Base-by-base conservation (phyloP, 2,888 invertebrate genomes). In the Drepanosiphum platanoidis region DNA sequence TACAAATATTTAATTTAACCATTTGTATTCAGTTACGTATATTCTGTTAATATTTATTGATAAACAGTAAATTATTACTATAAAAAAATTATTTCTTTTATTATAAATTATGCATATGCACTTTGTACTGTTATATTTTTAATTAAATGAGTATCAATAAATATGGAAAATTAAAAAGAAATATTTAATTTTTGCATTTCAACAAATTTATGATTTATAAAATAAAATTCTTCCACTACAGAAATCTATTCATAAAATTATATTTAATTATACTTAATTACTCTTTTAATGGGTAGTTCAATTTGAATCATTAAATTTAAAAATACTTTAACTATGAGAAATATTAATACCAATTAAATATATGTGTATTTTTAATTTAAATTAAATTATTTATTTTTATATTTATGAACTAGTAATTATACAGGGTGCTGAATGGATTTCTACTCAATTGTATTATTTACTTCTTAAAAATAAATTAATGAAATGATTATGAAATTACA, bases 401-500 rank as follows among this genome's bases (percentile, higher is more conserved):
- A 52, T 4, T 52, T 18, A 52, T 52, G 22, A 18, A 52, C 18
- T 42, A 42, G 2, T 42, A 42, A 46, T 13, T 46, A 46, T 46
- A 15, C 15, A 13, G 18, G 18, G 18, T 46, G 46, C 46, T n/a
- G n/a, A 46, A 46, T 46, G 11, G 18, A 46, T 46, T 46, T n/a
- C 39, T 22, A 27, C 11, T 58, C 46, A 58, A n/a, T 58, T 27
- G 27, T 61, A 61, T 61, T 61, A 61, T 61, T n/a, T 1, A 27
- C 27, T 61, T 9, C 61, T 61, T 61, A 11, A 27, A n/a, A 30
- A 13, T 27, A 34, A 36, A 77, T 36, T 61, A 36, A 75, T 36
- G 18, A 36, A 2, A 52, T 36, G 1, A 52, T 70, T 58, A 64
- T 84, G 4, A 36, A 46, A 68, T 84, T 84, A n/a, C 75, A 84